phyloP scores from a whole-genome alignment of 1,140 invertebrate species.

The Zaprionus lachaisei region DNA sequence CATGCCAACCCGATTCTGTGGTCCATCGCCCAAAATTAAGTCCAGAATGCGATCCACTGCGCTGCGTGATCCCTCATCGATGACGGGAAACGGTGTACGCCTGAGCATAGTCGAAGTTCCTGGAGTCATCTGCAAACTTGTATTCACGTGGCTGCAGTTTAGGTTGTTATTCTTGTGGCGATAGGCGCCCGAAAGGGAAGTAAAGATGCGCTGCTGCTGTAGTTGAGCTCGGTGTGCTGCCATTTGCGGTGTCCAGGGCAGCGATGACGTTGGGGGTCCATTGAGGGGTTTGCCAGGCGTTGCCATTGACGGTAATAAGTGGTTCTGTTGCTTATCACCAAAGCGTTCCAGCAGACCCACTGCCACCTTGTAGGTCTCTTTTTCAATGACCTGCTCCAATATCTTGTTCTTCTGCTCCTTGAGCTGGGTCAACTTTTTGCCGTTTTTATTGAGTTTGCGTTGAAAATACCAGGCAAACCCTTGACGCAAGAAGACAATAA shows the following conservation, averaged over 20 bases:
- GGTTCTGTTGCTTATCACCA: constrained; percentile 70
- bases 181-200: constrained; percentile 80
- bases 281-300: constrained; percentile 8
- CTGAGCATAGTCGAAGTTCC: constrained; percentile 44
- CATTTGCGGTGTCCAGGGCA: constrained; percentile 42
- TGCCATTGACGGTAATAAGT: constrained; percentile 22
- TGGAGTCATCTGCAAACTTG: constrained; percentile 44
- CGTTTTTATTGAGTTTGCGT: constrained; percentile 92
- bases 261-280: constrained; percentile 16
- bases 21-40: constrained; percentile 97
- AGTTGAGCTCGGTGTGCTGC: constrained; percentile 38
- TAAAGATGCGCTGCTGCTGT: constrained; percentile 73
- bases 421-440: constrained; percentile 90
- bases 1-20: constrained; percentile 96
- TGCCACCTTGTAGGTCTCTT: constrained; percentile 95
- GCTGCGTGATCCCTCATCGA: constrained; percentile 86
- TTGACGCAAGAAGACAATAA: constrained; percentile 91
- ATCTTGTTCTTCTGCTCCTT: constrained; percentile 94
- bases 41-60: constrained; percentile 95
- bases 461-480: constrained; percentile 95
- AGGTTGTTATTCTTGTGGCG: constrained; percentile 84
- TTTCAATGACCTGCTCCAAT: constrained; percentile 98
- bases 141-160: constrained; percentile 75
- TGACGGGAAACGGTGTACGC: constrained; percentile 80
- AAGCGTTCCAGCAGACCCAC: constrained; percentile 78